A percentile compares a stretch with the other conserved stretches of the same genome.
These are phyloP conservation scores for Ganaspis sp. DNA, from an alignment of 1,140 invertebrate genomes.

Conservation along the genomic window DNA sequence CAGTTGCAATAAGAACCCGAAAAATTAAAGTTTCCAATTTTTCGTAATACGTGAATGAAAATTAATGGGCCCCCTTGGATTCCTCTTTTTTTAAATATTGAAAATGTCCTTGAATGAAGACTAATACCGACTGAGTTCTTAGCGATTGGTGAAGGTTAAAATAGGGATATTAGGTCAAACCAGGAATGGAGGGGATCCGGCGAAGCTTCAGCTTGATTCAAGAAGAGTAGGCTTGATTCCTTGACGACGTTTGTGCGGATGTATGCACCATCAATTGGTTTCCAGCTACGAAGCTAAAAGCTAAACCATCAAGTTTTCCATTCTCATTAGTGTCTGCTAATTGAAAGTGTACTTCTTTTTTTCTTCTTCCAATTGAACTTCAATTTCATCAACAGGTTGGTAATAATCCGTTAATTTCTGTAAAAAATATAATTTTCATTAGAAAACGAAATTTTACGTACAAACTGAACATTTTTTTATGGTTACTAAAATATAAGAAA, in stretches of 20 bases:
- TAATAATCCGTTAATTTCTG: not conserved
- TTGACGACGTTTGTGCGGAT: not conserved
- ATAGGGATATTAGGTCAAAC: constrained; percentile 23
- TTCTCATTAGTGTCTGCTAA: not conserved
- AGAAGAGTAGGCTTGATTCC: not conserved
- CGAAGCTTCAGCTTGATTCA: not conserved
- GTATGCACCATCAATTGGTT: not conserved
- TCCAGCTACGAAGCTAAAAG: constrained; percentile 17
- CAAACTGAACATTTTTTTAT: too few relatives aligned
- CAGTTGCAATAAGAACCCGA: not conserved
- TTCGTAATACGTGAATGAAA: not conserved
- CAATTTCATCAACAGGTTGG: constrained; percentile 9
- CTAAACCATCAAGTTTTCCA: not conserved
- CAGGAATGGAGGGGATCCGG: constrained; percentile 2
- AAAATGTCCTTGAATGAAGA: not conserved
- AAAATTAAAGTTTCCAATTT: not conserved
- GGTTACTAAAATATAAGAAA: too few relatives aligned
- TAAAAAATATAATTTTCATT: not conserved
- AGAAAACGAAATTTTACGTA: not conserved
- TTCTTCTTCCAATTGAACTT: not conserved
- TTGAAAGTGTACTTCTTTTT: not conserved
- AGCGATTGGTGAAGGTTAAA: constrained; percentile 16
- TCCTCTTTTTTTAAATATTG: not conserved
- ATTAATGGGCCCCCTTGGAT: not conserved
- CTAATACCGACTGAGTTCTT: constrained; percentile 9